phyloP scores from a whole-genome alignment of 2,888 invertebrate genomes.

The Cephus spinipes region DNA sequence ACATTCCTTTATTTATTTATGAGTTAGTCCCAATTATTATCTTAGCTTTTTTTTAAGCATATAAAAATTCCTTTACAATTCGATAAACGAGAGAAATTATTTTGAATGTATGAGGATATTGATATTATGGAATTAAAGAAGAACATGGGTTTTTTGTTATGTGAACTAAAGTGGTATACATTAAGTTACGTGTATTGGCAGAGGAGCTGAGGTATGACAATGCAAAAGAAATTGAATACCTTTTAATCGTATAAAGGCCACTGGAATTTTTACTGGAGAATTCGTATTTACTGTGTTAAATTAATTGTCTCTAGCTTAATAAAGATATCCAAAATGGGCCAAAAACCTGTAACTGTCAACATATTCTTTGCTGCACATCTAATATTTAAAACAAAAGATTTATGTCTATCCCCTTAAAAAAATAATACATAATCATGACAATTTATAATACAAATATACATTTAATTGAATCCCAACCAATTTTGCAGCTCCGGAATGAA shows the following conservation, averaged over 20 bases:
- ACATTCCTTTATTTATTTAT: slow-evolving; percentile 37
- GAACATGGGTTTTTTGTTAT: neutral
- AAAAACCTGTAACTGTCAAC: neutral
- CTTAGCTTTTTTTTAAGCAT: neutral
- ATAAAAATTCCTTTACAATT: neutral
- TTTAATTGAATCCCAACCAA: neutral
- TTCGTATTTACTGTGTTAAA: neutral
- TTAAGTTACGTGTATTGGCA: neutral
- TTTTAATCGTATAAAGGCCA: neutral
- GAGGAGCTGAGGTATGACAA: neutral
- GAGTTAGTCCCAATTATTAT: neutral
- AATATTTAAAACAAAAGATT: neutral
- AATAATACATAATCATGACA: neutral
- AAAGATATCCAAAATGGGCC: neutral
- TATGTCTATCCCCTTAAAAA: neutral
- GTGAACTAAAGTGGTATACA: neutral
- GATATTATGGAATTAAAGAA: neutral
- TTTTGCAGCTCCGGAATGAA: neutral
- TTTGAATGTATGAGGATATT: neutral
- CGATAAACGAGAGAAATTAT: neutral
- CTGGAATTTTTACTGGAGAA: neutral
- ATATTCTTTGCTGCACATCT: neutral
- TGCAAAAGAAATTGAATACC: neutral
- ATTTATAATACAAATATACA: neutral
- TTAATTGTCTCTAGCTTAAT: neutral